These are phyloP conservation scores for Zygaena filipendulae DNA, from an alignment of 2,888 invertebrate species.

Conservation along the genomic window DNA sequence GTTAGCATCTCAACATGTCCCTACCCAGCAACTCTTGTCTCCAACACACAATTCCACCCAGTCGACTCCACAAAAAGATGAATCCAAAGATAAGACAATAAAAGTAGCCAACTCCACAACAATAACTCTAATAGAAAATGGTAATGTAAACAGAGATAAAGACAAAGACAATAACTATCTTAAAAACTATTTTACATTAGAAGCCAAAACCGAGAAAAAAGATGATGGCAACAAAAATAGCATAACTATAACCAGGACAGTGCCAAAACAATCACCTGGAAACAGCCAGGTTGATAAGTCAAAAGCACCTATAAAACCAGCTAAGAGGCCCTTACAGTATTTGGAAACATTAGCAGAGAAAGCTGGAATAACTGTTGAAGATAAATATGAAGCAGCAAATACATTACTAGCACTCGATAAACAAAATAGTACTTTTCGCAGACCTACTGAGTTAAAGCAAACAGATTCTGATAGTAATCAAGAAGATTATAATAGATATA, in stretches of 20 bases:
- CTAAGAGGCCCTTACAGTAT: slow-evolving; percentile 70
- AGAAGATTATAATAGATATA: slow-evolving; percentile 40
- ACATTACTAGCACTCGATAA: slow-evolving; percentile 73
- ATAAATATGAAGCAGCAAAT: slow-evolving; percentile 78
- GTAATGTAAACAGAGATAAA: slow-evolving; percentile 40
- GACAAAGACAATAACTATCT: slow-evolving; percentile 48
- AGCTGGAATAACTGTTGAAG: slow-evolving; percentile 78
- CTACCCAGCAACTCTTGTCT: slow-evolving; percentile 43
- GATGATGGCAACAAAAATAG: slow-evolving; percentile 62
- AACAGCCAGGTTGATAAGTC: slow-evolving; percentile 35
- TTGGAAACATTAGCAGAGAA: slow-evolving; percentile 78
- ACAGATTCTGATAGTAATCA: slow-evolving; percentile 46
- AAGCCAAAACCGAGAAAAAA: slow-evolving; percentile 55
- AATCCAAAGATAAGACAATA: slow-evolving; percentile 49
- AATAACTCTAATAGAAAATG: slow-evolving; percentile 53
- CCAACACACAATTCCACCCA: slow-evolving; percentile 36
- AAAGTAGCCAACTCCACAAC: slow-evolving; percentile 58
- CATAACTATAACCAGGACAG: slow-evolving; percentile 57
- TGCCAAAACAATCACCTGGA: slow-evolving; percentile 43
- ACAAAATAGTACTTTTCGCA: slow-evolving; percentile 58
- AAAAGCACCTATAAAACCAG: slow-evolving; percentile 34
- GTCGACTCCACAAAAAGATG: slow-evolving; percentile 38
- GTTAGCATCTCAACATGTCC: slow-evolving; percentile 48
- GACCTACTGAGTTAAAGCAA: slow-evolving; percentile 50
- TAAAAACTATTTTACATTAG: slow-evolving; percentile 54